Percentiles rank a stretch among this genome's conserved stretches.
Conservation (phyloP, 2,888 invertebrate genomes). For the Ochropleura leucogaster region DNA sequence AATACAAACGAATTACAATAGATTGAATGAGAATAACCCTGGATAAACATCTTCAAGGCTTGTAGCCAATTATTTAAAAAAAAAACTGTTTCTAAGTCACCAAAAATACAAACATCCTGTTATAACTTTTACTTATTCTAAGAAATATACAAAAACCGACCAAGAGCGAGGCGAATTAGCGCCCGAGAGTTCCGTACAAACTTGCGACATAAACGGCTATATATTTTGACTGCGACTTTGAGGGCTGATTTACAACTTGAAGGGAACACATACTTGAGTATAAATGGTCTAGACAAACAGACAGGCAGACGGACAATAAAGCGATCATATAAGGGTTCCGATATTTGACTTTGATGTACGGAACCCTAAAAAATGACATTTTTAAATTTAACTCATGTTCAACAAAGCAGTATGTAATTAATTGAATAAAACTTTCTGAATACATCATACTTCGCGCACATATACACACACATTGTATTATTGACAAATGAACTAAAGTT, state of each 20-base stretch:
- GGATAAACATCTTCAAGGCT: no score
- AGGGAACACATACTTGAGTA: no score
- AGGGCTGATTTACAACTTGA: no score
- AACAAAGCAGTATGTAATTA: background rate
- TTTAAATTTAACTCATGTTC: background rate
- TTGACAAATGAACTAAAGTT: background rate
- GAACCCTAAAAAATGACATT: background rate
- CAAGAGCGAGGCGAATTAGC: no score
- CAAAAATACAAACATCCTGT: background rate
- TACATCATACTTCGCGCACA: background rate
- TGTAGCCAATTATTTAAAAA: background rate
- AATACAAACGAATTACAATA: slow-evolving; percentile 43
- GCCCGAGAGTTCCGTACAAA: no score
- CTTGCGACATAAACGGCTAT: no score
- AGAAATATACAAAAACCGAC: background rate
- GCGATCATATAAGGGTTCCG: no score
- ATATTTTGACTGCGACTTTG: no score
- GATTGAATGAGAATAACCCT: background rate
- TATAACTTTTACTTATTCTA: background rate
- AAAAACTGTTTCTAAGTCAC: background rate
- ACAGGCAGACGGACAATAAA: no score
- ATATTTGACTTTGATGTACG: no score
- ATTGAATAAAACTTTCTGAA: background rate
- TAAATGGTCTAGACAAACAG: no score
- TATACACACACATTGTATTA: background rate